phyloP scores from a whole-genome alignment of 1,140 invertebrate genomes.

The Pseudomyrmex pallidus region DNA sequence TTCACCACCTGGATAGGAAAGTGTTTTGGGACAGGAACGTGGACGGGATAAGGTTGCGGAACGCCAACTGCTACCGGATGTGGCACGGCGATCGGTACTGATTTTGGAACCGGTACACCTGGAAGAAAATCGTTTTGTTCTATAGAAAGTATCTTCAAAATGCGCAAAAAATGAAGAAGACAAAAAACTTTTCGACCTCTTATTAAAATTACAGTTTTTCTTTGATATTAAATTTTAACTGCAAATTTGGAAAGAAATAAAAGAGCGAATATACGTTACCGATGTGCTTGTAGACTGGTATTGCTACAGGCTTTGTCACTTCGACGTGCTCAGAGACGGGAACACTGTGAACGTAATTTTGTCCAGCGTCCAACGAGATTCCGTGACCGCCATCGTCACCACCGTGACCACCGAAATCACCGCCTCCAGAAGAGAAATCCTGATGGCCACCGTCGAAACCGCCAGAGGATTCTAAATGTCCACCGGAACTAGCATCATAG shows the following conservation, averaged over 20 bases:
- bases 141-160: neutral
- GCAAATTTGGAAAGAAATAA: neutral
- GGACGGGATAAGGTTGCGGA: constrained; percentile 87
- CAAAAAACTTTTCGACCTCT: constrained; percentile 1
- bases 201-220: neutral
- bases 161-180: neutral
- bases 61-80: constrained; percentile 89
- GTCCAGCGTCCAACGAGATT: constrained; percentile 69
- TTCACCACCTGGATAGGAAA: constrained; percentile 83
- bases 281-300: constrained; percentile 90
- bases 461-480: constrained; percentile 13
- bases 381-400: constrained; percentile 65
- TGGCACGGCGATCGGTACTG: constrained; percentile 89
- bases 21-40: constrained; percentile 80
- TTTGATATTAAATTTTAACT: neutral
- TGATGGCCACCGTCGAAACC: constrained; percentile 51
- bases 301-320: constrained; percentile 89
- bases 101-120: constrained; percentile 89
- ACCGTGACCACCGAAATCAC: constrained; percentile 48
- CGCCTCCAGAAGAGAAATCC: constrained; percentile 50
- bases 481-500: constrained; percentile 45
- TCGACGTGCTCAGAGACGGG: constrained; percentile 90
- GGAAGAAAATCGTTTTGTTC: constrained; percentile 1
- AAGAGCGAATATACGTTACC: constrained; percentile 78
- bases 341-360: constrained; percentile 84